phyloP scores from a whole-genome alignment of 2,797 vertebrate genomes.

The Semotilus atromaculatus region DNA sequence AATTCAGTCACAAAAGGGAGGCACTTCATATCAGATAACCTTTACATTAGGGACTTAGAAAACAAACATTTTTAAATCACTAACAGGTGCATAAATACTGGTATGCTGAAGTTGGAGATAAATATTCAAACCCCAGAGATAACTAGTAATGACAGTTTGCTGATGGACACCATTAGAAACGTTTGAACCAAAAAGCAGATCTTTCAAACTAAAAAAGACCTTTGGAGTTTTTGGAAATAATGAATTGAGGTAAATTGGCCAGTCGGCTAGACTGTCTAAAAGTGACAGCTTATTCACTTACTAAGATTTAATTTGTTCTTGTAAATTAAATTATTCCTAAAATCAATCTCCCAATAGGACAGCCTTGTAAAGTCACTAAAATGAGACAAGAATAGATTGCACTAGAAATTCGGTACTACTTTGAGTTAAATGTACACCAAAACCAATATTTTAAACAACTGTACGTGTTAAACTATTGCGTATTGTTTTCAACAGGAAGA shows the following conservation, averaged over 20 bases:
- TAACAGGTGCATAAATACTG: neutral
- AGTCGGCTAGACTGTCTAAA: neutral
- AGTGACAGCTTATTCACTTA: neutral
- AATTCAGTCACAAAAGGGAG: constrained; percentile 62
- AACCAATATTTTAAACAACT: constrained; percentile 18
- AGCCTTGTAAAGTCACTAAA: neutral
- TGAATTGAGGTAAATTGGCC: neutral
- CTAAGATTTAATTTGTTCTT: neutral
- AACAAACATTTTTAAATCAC: constrained; percentile 55
- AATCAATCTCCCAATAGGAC: neutral
- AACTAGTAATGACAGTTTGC: neutral
- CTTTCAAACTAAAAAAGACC: neutral
- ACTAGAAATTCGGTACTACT: neutral
- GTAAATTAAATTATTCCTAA: neutral
- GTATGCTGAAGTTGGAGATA: neutral
- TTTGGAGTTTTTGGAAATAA: constrained; percentile 7
- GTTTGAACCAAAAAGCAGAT: neutral
- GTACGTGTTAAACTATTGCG: neutral
- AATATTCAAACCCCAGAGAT: neutral
- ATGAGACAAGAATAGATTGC: no score
- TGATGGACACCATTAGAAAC: neutral
- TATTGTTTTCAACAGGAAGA: neutral
- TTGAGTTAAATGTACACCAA: constrained; percentile 14
- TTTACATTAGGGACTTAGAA: constrained; percentile 66
- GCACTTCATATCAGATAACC: constrained; percentile 75